phyloP scores from a whole-genome alignment of 1,140 invertebrate genomes.

The Leptinotarsa texana region DNA sequence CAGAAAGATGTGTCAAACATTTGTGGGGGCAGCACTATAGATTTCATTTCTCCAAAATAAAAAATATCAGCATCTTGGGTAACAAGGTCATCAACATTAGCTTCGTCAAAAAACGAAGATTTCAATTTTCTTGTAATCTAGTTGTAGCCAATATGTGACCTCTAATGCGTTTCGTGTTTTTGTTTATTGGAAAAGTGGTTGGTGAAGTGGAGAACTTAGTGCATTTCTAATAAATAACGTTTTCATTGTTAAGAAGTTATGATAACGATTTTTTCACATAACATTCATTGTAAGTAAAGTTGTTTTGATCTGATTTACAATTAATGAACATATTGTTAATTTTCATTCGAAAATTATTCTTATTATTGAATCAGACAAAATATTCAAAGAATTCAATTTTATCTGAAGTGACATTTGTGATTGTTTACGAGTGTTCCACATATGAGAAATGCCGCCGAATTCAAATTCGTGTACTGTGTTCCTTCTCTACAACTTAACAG shows the following conservation, averaged over 20 bases:
- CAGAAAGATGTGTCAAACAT: not conserved
- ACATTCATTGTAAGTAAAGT: conserved; percentile 8
- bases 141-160: conserved; percentile 42
- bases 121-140: conserved; percentile 36
- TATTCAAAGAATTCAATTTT: not conserved
- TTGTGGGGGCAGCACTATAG: conserved; percentile 21
- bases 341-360: not conserved
- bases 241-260: conserved; percentile 3
- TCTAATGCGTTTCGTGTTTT: conserved; percentile 4
- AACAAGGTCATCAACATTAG: conserved; percentile 56
- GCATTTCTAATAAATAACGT: conserved; percentile 29
- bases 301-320: conserved; percentile 1
- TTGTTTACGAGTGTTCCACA: conserved; percentile 49
- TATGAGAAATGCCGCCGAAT: conserved; percentile 48
- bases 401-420: conserved; percentile 47
- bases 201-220: not conserved
- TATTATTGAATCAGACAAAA: not conserved
- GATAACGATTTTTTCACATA: conserved; percentile 27
- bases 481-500: not conserved
- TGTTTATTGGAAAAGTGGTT: not conserved
- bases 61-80: conserved; percentile 50
- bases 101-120: conserved; percentile 40
- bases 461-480: conserved; percentile 34
- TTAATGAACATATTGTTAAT: not conserved
- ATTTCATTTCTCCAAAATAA: conserved; percentile 43